phyloP scores from a whole-genome alignment of 2,113 vertebrate species.

The Channa maculata region DNA sequence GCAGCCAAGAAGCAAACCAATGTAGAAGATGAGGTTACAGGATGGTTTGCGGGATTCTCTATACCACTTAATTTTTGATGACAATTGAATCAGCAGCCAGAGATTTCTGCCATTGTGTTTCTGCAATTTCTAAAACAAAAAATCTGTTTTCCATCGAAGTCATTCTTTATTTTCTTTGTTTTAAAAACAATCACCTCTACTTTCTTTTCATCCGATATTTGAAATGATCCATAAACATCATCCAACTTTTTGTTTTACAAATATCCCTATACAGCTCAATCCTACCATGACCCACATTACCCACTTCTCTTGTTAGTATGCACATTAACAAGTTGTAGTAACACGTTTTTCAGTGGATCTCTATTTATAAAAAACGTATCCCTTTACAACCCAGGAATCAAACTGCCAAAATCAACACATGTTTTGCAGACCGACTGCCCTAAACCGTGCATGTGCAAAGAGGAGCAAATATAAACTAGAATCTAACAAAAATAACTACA shows the following conservation, averaged over 20 bases:
- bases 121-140: slow-evolving; percentile 13
- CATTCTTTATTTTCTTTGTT: slow-evolving; percentile 9
- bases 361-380: slow-evolving; percentile 30
- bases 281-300: too few relatives aligned
- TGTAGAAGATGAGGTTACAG: slow-evolving; percentile 41
- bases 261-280: not conserved
- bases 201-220: not conserved
- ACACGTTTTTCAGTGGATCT: too few relatives aligned
- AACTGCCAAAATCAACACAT: slow-evolving; percentile 62
- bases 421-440: slow-evolving; percentile 11
- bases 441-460: slow-evolving; percentile 1
- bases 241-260: not conserved
- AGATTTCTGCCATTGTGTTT: slow-evolving; percentile 41
- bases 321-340: too few relatives aligned
- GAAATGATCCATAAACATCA: slow-evolving; percentile 10
- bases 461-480: too few relatives aligned
- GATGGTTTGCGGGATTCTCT: slow-evolving; percentile 46
- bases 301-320: not conserved
- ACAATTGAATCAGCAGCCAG: slow-evolving; percentile 67
- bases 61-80: slow-evolving; percentile 67
- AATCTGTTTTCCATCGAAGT: slow-evolving; percentile 59
- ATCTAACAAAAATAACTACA: not conserved
- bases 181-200: not conserved
- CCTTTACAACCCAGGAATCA: slow-evolving; percentile 40
- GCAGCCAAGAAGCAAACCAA: slow-evolving; percentile 49